phyloP scores from a whole-genome alignment of 2,113 vertebrate genomes.

The Candoia aspera region DNA sequence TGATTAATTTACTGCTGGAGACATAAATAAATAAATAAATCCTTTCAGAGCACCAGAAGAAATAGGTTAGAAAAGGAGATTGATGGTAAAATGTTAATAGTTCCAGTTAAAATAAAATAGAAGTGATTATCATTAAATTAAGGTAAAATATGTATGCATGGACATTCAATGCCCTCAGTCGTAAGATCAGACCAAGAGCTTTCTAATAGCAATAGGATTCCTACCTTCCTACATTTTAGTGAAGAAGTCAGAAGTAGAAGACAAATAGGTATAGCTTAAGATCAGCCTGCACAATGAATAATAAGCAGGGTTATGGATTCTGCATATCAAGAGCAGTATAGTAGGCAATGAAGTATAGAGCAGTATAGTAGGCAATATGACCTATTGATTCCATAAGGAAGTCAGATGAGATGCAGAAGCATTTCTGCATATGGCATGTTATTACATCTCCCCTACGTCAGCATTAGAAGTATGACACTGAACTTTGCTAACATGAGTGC shows the following conservation, averaged over 20 bases:
- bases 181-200: background rate
- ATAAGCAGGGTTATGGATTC: background rate
- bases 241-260: background rate
- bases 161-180: background rate
- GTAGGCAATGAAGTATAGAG: background rate
- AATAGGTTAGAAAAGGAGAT: background rate
- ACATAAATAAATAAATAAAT: background rate
- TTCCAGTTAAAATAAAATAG: background rate
- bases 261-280: background rate
- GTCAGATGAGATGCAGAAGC: background rate
- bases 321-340: background rate
- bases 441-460: background rate
- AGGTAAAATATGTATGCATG: background rate
- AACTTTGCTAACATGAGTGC: background rate
- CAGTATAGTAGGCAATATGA: background rate
- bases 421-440: background rate
- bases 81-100: background rate
- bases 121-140: background rate
- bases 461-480: background rate
- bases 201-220: background rate
- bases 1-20: background rate
- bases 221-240: background rate
- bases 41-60: background rate
- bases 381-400: background rate
- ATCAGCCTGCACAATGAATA: background rate